Evolutionary conservation across 2,113 vertebrate genomes (phyloP).

Genomic region (Crotalus viridis): DNA sequence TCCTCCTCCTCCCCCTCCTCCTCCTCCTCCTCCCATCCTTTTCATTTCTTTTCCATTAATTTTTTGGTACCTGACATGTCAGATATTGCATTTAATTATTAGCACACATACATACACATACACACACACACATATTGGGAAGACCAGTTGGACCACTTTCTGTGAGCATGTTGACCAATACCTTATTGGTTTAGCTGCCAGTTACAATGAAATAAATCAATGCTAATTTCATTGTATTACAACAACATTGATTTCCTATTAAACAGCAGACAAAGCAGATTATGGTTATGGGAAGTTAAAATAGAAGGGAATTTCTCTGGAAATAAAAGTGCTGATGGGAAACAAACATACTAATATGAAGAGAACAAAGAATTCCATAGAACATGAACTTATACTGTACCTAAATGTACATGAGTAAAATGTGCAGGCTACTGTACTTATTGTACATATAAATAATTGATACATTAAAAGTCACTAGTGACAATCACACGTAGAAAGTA

Average conservation of each 20-base stretch:
- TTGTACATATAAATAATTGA: not conserved
- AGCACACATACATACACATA: not conserved
- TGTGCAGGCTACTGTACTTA: not conserved
- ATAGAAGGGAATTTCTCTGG: conserved; percentile 37
- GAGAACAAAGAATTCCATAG: not conserved
- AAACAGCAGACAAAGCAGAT: conserved; percentile 60
- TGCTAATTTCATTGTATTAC: conserved; percentile 69
- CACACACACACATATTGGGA: not conserved
- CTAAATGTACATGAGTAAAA: not conserved
- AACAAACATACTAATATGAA: conserved; percentile 25
- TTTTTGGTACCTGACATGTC: not conserved
- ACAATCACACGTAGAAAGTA: not conserved
- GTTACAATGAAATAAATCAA: conserved; percentile 65
- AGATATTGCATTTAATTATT: conserved; percentile 56
- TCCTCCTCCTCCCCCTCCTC: not conserved
- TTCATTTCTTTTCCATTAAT: not conserved
- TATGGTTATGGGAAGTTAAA: conserved; percentile 60
- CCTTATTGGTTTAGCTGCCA: conserved; percentile 54
- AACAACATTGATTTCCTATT: conserved; percentile 69
- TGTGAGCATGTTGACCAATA: conserved; percentile 13
- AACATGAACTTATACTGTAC: not conserved
- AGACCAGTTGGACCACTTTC: conserved; percentile 20
- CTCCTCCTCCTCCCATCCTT: too few species aligned
- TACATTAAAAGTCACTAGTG: not conserved
- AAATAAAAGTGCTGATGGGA: conserved; percentile 30